phyloP scores from a whole-genome alignment of 2,113 vertebrate species.

The Mus pahari region DNA sequence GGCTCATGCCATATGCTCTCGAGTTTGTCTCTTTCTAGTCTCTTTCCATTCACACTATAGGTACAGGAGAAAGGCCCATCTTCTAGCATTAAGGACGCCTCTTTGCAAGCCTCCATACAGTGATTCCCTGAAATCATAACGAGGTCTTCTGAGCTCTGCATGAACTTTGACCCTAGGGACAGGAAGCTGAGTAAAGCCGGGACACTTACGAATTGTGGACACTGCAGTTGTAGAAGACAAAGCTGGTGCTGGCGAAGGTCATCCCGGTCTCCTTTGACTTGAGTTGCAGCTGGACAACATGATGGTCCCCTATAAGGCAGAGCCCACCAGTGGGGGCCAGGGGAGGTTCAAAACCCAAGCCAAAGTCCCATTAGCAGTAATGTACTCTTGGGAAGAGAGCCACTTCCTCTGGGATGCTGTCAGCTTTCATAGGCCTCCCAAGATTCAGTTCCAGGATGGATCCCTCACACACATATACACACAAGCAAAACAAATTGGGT shows the following conservation, averaged over 20 bases:
- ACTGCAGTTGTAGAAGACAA: slow-evolving; percentile 99
- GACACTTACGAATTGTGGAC: slow-evolving; percentile 98
- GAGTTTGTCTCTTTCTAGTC: background rate
- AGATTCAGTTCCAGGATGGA: background rate
- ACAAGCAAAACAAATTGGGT: background rate
- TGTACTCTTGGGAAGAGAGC: background rate
- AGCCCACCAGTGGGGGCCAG: background rate
- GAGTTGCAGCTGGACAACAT: slow-evolving; percentile 97
- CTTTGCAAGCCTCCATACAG: background rate
- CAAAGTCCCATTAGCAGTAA: background rate
- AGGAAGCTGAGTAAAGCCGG: background rate
- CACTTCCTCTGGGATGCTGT: background rate
- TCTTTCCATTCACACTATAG: background rate
- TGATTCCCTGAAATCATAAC: background rate
- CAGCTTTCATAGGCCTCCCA: background rate
- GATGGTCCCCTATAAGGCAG: slow-evolving; percentile 93
- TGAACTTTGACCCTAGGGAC: background rate
- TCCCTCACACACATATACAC: background rate
- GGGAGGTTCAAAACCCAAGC: background rate
- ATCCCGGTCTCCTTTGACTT: slow-evolving; percentile 98
- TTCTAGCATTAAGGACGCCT: background rate
- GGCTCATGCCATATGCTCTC: background rate
- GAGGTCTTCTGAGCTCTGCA: background rate
- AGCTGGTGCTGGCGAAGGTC: slow-evolving; percentile 97
- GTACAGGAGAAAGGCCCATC: background rate